A percentile compares a stretch with the other conserved stretches of the same genome.
Conservation (phyloP, 2,888 invertebrate species). For the Axea sp. region DNA sequence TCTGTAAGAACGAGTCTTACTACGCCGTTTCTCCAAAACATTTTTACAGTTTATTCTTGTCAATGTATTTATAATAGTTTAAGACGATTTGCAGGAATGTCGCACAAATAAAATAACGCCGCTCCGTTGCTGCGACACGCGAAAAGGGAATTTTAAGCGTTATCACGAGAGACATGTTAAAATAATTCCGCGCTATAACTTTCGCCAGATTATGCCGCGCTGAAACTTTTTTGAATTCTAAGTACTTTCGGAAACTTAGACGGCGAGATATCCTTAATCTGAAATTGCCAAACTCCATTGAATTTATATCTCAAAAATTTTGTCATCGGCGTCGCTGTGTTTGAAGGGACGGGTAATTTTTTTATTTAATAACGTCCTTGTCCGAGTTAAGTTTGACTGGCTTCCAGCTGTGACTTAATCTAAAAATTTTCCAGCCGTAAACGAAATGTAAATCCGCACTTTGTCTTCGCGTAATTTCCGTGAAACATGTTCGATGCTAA, state of each 20-base stretch:
- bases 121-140: not conserved
- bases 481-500: conserved; percentile 51
- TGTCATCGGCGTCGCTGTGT: conserved; percentile 21
- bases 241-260: conserved; percentile 38
- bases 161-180: conserved; percentile 26
- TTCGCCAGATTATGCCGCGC: conserved; percentile 35
- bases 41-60: not conserved
- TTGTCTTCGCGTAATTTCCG: conserved; percentile 48
- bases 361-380: not conserved
- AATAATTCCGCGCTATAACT: conserved; percentile 49
- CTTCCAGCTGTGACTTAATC: conserved; percentile 23
- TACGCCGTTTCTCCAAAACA: not conserved
- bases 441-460: conserved; percentile 52
- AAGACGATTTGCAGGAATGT: too few species aligned
- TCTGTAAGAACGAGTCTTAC: conserved; percentile 6
- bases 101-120: too few species aligned
- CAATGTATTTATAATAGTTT: too few species aligned
- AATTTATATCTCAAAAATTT: conserved; percentile 23
- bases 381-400: not conserved
- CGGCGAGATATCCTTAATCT: conserved; percentile 36
- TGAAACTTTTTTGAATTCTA: conserved; percentile 45
- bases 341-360: not conserved
- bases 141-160: conserved; percentile 34
- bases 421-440: conserved; percentile 27
- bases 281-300: conserved; percentile 11